Base-by-base conservation (phyloP, 2,888 invertebrate genomes). In the Zaprionus bogoriensis region DNA sequence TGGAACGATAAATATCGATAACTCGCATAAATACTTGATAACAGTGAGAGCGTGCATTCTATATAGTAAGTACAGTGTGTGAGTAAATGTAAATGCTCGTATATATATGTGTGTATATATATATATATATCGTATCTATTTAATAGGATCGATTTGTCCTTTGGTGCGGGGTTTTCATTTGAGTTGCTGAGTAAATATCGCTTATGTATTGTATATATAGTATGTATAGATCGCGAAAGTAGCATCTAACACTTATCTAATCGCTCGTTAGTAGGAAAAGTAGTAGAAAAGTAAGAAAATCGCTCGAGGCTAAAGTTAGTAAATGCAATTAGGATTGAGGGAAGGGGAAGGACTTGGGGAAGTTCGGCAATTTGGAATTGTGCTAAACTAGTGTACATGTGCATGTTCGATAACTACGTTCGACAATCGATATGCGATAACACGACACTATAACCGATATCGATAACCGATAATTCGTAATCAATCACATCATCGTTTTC, bases 91-190 rank as follows among this genome's bases (percentile, higher is more conserved):
- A n/a, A 32, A 12, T 38, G 38, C 4, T 17, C 38, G n/a, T n/a
- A n/a, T 20, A n/a, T 39, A 39, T 39, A 19, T 20, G 20, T 10
- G 10, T 2, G 10, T 19, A 3, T 19, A 38, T 38, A 19, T 20
- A 39, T 39, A 14, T 42, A 22, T 38, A 38, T 66, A 50, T 50
- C n/a, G n/a, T n/a, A 63, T 50, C 32, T 71, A 75, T 77, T 62
- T 67, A 68, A 65, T 57, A 79, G 80, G 73, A 68, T 62, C 68
- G 27, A 50, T 62, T 58, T 77, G 77, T 74, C 68, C 85, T 63
- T 84, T 71, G 85, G 85, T 84, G 85, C 85, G 55, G 74, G 77
- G 32, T 23, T 57, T 36, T 28, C 25, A 23, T 38, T 14, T 32
- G 39, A 50, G 41, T 45, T 44, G 41, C 39, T 44, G 50, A 10